These are phyloP conservation scores for Odontamblyopus lacepedii DNA, from an alignment of 2,797 vertebrate species.

Conservation along the genomic window DNA sequence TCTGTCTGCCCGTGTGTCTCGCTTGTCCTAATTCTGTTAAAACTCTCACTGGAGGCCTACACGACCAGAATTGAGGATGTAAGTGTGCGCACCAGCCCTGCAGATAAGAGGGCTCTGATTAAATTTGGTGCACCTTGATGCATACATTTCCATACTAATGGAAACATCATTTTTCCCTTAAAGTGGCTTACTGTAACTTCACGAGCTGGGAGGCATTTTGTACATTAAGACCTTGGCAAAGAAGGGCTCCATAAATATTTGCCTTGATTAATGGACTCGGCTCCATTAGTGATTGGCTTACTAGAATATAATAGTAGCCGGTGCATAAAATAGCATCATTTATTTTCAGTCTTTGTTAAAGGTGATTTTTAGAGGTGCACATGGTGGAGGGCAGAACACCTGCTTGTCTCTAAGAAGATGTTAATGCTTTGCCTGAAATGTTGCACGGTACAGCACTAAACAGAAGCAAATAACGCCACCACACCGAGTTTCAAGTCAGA, in stretches of 20 bases:
- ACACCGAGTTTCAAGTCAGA: too few species aligned
- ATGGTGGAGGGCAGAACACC: not conserved
- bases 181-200: constrained; percentile 21
- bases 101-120: constrained; percentile 43
- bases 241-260: constrained; percentile 33
- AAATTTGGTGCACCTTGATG: constrained; percentile 39
- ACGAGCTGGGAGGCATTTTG: constrained; percentile 1
- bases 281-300: constrained; percentile 43
- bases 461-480: too few species aligned
- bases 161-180: constrained; percentile 7
- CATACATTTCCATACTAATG: constrained; percentile 52
- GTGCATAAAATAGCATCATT: constrained; percentile 32
- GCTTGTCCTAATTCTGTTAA: constrained; percentile 13
- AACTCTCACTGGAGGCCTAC: constrained; percentile 10
- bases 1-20: constrained; percentile 3
- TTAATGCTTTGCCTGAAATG: too few species aligned
- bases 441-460: too few species aligned
- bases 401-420: not conserved
- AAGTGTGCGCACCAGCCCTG: constrained; percentile 16
- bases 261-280: constrained; percentile 56
- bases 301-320: constrained; percentile 20
- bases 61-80: constrained; percentile 26
- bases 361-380: constrained; percentile 22
- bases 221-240: constrained; percentile 22
- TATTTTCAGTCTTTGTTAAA: constrained; percentile 40